Evolutionary conservation across 2,888 invertebrate genomes (phyloP).

Genomic region (Rotaria magnacalcarata): DNA sequence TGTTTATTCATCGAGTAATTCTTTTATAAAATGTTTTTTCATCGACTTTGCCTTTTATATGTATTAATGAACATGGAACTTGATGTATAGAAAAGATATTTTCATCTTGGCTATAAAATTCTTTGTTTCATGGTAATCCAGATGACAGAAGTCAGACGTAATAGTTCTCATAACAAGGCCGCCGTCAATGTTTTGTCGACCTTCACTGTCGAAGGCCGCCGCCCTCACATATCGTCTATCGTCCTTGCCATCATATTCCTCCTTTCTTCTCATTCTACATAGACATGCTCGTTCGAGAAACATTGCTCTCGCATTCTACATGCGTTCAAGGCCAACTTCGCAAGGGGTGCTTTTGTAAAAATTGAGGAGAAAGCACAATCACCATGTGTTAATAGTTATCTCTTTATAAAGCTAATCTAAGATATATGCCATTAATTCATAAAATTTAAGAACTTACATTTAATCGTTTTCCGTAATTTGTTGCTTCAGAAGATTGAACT

Average conservation of each 20-base stretch:
- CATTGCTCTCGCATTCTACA: not conserved
- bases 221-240: conserved; percentile 26
- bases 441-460: not conserved
- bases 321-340: not conserved
- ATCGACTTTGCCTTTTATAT: not conserved
- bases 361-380: not conserved
- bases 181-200: conserved; percentile 15
- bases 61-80: not conserved
- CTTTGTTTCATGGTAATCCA: not conserved
- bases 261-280: not conserved
- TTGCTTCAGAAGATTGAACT: not conserved
- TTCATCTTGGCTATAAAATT: not conserved
- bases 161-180: not conserved
- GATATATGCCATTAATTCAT: not conserved
- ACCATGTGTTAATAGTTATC: not conserved
- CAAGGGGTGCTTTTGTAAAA: not conserved
- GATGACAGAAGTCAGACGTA: conserved; percentile 18
- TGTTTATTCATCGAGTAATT: not conserved
- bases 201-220: conserved; percentile 14
- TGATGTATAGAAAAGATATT: not conserved
- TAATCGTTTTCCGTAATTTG: not conserved
- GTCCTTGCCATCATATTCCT: conserved; percentile 22
- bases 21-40: not conserved
- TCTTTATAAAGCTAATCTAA: not conserved
- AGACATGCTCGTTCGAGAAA: not conserved